Percentiles rank a stretch among this genome's conserved stretches.
phyloP scores from a whole-genome alignment of 2,888 invertebrate species.

The Lasioglossum calceatum region DNA sequence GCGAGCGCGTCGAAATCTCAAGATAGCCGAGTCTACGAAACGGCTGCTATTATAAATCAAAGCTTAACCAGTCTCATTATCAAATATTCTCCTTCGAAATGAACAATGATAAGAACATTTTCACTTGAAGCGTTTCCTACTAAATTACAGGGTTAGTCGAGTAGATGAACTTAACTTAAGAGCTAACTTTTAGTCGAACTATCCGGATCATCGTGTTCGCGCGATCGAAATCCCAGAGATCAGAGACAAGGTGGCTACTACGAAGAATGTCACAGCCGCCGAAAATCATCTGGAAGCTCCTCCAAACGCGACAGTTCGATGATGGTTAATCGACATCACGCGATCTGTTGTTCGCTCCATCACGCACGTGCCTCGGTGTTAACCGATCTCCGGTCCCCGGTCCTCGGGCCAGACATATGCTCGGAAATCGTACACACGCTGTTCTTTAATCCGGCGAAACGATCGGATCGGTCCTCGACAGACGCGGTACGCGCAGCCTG shows the following conservation, averaged over 20 bases:
- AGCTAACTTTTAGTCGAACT: not conserved
- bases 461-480: constrained; percentile 30
- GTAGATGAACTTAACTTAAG: too few relatives aligned
- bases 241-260: not conserved
- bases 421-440: not conserved
- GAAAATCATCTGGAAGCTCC: not conserved
- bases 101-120: not conserved
- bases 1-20: not conserved
- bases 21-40: not conserved
- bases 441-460: constrained; percentile 27
- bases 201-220: not conserved
- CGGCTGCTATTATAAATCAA: not conserved
- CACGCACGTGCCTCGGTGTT: constrained; percentile 32
- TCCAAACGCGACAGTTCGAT: not conserved
- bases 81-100: not conserved
- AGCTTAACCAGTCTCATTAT: not conserved
- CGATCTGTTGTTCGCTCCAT: constrained; percentile 17
- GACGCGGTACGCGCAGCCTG: not conserved
- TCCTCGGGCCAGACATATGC: constrained; percentile 30
- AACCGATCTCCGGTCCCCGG: not conserved
- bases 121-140: not conserved
- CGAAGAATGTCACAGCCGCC: not conserved
- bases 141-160: too few relatives aligned
- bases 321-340: constrained; percentile 39
- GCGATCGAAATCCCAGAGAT: not conserved